A percentile compares a stretch with the other conserved stretches of the same genome.
Evolutionary conservation across 2,113 vertebrate genomes (phyloP).

Genomic region (Mirounga angustirostris): DNA sequence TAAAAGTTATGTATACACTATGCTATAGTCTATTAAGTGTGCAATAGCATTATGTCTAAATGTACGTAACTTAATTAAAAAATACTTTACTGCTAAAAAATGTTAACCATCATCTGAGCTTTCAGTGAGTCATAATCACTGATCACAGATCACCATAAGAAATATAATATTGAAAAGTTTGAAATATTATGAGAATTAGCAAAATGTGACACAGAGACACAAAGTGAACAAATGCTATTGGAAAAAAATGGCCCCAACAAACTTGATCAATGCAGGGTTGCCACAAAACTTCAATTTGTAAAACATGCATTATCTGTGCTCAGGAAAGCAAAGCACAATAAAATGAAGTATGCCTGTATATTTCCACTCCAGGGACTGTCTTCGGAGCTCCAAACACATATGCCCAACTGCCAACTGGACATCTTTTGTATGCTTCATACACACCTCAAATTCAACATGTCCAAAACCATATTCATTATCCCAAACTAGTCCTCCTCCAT

Average conservation of each 20-base stretch:
- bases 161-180: not conserved
- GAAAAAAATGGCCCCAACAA: not conserved
- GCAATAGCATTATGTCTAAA: not conserved
- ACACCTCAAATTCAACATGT: slow-evolving; percentile 14
- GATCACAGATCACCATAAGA: not conserved
- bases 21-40: not conserved
- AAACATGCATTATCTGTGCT: not conserved
- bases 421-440: not conserved
- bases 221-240: not conserved
- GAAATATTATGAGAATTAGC: not conserved
- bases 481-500: not conserved
- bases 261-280: not conserved
- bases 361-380: not conserved
- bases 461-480: not conserved
- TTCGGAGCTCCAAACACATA: not conserved
- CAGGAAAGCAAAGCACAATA: not conserved
- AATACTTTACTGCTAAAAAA: not conserved
- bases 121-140: not conserved
- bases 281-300: not conserved
- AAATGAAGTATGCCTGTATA: not conserved
- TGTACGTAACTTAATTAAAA: not conserved
- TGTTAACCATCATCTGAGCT: not conserved
- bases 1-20: not conserved
- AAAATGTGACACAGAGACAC: not conserved
- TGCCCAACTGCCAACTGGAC: not conserved